Evolutionary conservation across 2,113 vertebrate genomes (phyloP).

Genomic region (Pao palembangensis): DNA sequence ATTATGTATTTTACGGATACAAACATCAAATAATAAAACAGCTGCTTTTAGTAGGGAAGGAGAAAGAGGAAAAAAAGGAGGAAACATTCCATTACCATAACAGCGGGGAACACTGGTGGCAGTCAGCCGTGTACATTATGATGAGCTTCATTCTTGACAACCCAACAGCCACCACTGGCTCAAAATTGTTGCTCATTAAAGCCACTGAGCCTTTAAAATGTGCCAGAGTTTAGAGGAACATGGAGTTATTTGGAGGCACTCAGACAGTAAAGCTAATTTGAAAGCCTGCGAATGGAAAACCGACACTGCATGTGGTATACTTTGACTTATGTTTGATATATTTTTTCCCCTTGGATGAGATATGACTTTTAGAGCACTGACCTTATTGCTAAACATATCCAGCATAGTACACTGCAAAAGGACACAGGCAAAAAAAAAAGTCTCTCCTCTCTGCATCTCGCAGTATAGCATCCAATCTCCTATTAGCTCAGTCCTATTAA

Average conservation of each 20-base stretch:
- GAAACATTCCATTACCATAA: conserved; percentile 58
- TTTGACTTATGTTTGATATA: conserved; percentile 22
- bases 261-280: conserved; percentile 33
- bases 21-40: conserved; percentile 26
- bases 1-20: conserved; percentile 21
- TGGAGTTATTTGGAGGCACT: conserved; percentile 38
- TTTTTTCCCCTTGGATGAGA: conserved; percentile 10
- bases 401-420: conserved; percentile 12
- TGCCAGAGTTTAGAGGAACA: conserved; percentile 56
- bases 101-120: conserved; percentile 53
- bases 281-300: conserved; percentile 25
- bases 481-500: conserved; percentile 34
- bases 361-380: conserved; percentile 24
- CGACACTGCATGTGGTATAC: conserved; percentile 4
- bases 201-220: conserved; percentile 63
- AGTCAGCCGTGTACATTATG: conserved; percentile 59
- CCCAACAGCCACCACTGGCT: conserved; percentile 50
- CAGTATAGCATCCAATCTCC: conserved; percentile 11
- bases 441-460: conserved; percentile 21
- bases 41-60: conserved; percentile 22
- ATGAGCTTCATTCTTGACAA: conserved; percentile 64
- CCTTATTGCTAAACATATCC: conserved; percentile 17
- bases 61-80: conserved; percentile 9
- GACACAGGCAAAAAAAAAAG: conserved; percentile 9
- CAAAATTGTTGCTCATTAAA: conserved; percentile 70